Evolutionary conservation across 1,140 invertebrate species (phyloP), one percentile per base, ranked within the genome.

Genomic region (Parasteatoda tepidariorum): DNA sequence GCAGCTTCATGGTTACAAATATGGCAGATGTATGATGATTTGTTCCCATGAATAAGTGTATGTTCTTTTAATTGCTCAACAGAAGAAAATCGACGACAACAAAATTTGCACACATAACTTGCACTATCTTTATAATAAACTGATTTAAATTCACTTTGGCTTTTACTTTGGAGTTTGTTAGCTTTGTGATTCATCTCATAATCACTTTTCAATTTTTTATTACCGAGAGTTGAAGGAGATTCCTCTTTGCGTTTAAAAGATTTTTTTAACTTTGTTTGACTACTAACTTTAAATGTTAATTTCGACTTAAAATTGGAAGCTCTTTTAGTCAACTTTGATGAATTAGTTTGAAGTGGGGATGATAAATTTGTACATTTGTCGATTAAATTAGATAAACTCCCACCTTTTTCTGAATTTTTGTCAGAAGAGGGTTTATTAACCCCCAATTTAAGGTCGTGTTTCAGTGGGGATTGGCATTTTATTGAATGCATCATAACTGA

Each of bases 91-190:
- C 30, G 55, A 22, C 24, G 68, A 31, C 81, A 83, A 66, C 81
- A 83, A 30, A 48, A 83, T 31, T 83, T 83, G 24, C 81, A 83
- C 13, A 83, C 30, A 38, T 24, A 83, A 38, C 34, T 79, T 11
- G 38, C 30, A 28, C 13, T 13, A 18, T 24, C 28, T 26, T 79
- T 76, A n/a, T 15, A 30, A 38, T 61, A 26, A 9, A 34, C 28
- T 73, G 15, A 28, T 55, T 73, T 48, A 4, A 18, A 4, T 48
- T 48, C 18, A 48, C 18, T 48, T 4, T 48, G 38, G 9, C 18
- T 48, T 18, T 48, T 48, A 48, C 9, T 4, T 13, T 48, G 38
- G 9, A 48, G 18, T 48, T 48, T 48, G 9, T 48, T 48, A 48
- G 38, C 9, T 48, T 48, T 48, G 18, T 2, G 9, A 2, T 48